Base-by-base conservation (phyloP, 2,888 invertebrate genomes). In the Aethes cnicana region DNA sequence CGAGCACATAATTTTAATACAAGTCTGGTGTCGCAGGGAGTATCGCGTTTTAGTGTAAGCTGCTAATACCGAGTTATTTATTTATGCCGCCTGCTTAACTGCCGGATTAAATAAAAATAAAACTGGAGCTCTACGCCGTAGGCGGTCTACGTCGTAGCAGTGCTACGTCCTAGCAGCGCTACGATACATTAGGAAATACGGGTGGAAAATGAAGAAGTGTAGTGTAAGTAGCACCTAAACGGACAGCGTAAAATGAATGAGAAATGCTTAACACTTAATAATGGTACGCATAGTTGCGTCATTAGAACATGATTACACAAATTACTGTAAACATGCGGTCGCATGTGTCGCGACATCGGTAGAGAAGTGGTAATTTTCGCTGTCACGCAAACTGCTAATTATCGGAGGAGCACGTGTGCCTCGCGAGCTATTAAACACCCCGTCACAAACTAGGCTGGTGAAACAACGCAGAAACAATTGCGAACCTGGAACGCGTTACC, bases 311-410 rank as follows among this genome's bases (percentile, higher is more conserved):
- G 79, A 80, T 81, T 80, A 72, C 73, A 75, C 77, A 79, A n/a
- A 82, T 82, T 80, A 81, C 62, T 68, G 73, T 75, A 68, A 75
- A 59, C 74, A 68, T 57, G 67, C 63, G 68, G 72, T 71, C 59
- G 77, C 74, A 72, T 77, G 71, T 76, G 67, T 73, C 64, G 65
- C 68, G 63, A 69, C 73, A 74, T 73, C 72, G 70, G 71, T 73
- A 73, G 67, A 57, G 65, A 77, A 74, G 68, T 75, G 72, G 76
- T 82, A 79, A 84, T 84, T 77, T 80, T 72, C 58, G 55, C 58
- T 71, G 79, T 72, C 85, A 84, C 83, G 84, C 84, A 70, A 84
- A 75, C 74, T 59, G 69, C 72, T 80, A 81, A 83, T 85, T 83
- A 81, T 78, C 69, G 69, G 44, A 46, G 50, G 32, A 41, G 42